phyloP scores from a whole-genome alignment of 2,113 vertebrate genomes.

The Tursiops truncatus region DNA sequence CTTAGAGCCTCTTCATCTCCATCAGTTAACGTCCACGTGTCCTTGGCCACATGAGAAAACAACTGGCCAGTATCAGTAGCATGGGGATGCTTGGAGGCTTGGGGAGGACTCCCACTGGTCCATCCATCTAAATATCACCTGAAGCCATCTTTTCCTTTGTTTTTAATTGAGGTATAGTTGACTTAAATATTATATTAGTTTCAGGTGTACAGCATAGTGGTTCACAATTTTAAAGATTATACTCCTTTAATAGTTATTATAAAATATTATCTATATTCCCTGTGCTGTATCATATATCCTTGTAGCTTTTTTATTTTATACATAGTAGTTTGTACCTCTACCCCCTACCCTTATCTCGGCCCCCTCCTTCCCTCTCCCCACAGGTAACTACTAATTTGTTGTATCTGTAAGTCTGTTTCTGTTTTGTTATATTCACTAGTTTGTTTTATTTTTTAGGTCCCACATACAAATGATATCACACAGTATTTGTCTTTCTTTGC shows the following conservation, averaged over 20 bases:
- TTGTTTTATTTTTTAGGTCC: neutral
- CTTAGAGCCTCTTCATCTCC: neutral
- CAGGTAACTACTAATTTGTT: neutral
- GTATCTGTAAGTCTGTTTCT: neutral
- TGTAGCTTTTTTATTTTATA: neutral
- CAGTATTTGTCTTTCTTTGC: neutral
- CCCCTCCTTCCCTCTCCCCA: neutral
- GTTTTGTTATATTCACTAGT: neutral
- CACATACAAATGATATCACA: neutral
- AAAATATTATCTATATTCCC: neutral
- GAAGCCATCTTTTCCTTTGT: neutral
- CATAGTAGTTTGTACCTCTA: neutral
- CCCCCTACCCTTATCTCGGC: no score
- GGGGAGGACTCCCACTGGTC: neutral
- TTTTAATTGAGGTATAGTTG: neutral
- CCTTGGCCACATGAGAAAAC: neutral
- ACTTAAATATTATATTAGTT: neutral
- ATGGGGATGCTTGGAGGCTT: neutral
- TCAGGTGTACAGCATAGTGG: neutral
- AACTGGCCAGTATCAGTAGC: neutral
- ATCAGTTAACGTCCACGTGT: neutral
- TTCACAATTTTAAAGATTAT: neutral
- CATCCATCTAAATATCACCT: neutral
- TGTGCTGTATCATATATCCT: neutral
- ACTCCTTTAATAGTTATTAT: neutral